Evolutionary conservation across 2,797 vertebrate genomes (phyloP).

Genomic region (Telmatherina bonti): DNA sequence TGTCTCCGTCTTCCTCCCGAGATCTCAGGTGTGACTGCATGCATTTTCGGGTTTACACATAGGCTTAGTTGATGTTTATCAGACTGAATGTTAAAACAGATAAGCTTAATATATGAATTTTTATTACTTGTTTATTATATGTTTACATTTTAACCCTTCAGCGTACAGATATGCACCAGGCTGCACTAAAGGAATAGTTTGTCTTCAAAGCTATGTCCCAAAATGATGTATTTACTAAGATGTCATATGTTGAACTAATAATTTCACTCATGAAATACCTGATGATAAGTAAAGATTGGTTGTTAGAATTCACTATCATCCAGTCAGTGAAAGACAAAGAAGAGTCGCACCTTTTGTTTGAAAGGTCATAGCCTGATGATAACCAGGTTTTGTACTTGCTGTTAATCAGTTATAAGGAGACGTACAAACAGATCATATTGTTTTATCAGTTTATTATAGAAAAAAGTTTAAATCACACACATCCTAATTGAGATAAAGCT

Average conservation of each 20-base stretch:
- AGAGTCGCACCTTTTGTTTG: not conserved
- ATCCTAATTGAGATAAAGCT: no score
- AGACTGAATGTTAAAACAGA: no score
- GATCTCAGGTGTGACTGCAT: slow-evolving; percentile 2
- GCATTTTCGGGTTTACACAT: not conserved
- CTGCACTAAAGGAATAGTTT: not conserved
- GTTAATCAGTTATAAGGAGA: not conserved
- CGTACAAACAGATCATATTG: no score
- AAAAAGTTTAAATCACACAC: no score
- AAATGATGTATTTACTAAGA: not conserved
- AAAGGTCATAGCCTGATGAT: not conserved
- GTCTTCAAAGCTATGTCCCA: not conserved
- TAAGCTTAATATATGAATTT: no score
- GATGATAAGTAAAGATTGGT: not conserved
- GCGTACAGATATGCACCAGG: not conserved
- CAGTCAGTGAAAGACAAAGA: slow-evolving; percentile 3
- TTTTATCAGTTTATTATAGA: no score
- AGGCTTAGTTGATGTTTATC: slow-evolving; percentile 1
- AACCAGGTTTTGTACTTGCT: not conserved
- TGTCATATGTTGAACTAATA: not conserved
- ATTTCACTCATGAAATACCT: not conserved
- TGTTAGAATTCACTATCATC: not conserved
- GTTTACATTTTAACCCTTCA: not conserved
- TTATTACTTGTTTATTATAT: not conserved
- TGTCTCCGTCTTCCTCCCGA: slow-evolving; percentile 3